These are phyloP conservation scores for Portevinia maculata DNA, from an alignment of 2,888 invertebrate genomes.

Conservation along the genomic window DNA sequence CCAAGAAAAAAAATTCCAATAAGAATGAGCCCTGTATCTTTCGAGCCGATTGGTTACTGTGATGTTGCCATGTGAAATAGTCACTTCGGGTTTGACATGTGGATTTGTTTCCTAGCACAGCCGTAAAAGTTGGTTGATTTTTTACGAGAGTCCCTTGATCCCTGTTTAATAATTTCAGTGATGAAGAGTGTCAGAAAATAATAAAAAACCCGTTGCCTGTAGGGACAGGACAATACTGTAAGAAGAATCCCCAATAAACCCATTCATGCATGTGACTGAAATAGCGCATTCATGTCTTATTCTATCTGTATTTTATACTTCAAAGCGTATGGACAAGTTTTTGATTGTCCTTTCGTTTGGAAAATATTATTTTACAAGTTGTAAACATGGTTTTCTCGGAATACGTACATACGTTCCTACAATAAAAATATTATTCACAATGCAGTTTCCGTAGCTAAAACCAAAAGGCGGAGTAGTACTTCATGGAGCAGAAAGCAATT, in stretches of 20 bases:
- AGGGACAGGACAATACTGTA: background rate
- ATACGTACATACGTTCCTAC: too few relatives aligned
- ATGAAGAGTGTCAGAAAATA: conserved; percentile 53
- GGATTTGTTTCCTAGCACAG: conserved; percentile 25
- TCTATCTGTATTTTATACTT: too few relatives aligned
- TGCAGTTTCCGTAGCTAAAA: too few relatives aligned
- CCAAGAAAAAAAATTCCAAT: conserved; percentile 46
- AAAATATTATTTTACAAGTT: too few relatives aligned
- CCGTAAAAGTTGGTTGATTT: conserved; percentile 36
- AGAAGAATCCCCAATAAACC: background rate
- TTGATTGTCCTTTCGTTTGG: too few relatives aligned
- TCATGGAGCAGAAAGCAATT: too few relatives aligned
- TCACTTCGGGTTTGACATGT: conserved; percentile 51
- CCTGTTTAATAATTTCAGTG: conserved; percentile 70
- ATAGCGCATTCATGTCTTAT: too few relatives aligned
- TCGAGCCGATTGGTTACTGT: conserved; percentile 18
- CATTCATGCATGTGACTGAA: background rate
- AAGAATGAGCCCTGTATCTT: conserved; percentile 10
- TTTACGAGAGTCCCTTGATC: conserved; percentile 68
- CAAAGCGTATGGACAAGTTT: too few relatives aligned
- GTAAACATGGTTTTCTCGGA: too few relatives aligned
- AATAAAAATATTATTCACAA: too few relatives aligned
- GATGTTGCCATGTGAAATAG: conserved; percentile 39
- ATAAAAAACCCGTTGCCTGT: conserved; percentile 42
- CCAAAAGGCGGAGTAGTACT: too few relatives aligned